phyloP scores from a whole-genome alignment of 37 sponge, comb jelly and placozoan genomes.

The Mnemiopsis leidyi region DNA sequence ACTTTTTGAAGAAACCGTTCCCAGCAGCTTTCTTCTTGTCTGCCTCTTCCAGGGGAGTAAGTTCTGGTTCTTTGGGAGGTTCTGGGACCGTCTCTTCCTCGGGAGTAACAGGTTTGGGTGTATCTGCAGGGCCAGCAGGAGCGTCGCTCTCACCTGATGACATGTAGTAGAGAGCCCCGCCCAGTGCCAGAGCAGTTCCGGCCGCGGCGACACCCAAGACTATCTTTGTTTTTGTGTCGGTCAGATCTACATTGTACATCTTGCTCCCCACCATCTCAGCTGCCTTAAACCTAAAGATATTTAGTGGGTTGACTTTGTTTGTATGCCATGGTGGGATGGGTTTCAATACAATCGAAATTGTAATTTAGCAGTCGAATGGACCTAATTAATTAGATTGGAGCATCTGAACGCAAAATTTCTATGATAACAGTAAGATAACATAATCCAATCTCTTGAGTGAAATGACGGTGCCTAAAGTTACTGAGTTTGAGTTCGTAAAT shows the following conservation, averaged over 20 bases:
- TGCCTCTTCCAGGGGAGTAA: not conserved
- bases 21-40: not conserved
- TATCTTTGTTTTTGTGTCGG: constrained; percentile 46
- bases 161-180: constrained; percentile 34
- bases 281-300: too few species aligned
- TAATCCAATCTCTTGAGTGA: too few species aligned
- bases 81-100: not conserved
- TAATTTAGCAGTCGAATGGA: too few species aligned
- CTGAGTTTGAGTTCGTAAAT: too few species aligned
- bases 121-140: not conserved
- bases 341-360: too few species aligned
- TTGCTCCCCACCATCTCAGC: not conserved
- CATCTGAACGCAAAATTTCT: too few species aligned
- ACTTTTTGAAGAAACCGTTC: constrained; percentile 13
- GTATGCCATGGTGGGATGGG: too few species aligned
- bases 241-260: constrained; percentile 53
- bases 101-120: not conserved
- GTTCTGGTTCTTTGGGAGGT: not conserved
- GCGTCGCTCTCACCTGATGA: not conserved
- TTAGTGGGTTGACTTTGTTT: too few species aligned
- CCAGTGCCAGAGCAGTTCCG: constrained; percentile 15
- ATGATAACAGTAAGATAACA: too few species aligned
- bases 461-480: too few species aligned
- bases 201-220: constrained; percentile 42
- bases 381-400: too few species aligned